These are phyloP conservation scores for Brachionus sp. DNA, from an alignment of 1,140 invertebrate genomes.

Conservation along the genomic window DNA sequence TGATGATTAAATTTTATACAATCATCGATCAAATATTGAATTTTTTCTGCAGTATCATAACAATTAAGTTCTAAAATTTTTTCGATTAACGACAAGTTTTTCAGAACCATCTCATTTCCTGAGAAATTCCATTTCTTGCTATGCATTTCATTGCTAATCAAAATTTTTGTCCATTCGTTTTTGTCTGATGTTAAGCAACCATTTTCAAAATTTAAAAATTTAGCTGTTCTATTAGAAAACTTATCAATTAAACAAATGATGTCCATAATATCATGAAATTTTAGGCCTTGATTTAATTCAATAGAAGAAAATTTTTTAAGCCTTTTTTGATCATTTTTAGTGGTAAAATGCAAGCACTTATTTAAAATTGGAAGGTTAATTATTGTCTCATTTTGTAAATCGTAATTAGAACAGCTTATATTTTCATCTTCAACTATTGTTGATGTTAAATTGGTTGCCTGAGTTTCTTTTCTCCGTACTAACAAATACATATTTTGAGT, in stretches of 20 bases:
- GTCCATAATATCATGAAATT: background rate
- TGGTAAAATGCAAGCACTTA: background rate
- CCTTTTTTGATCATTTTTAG: background rate
- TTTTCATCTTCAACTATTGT: background rate
- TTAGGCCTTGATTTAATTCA: background rate
- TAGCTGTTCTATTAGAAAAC: background rate
- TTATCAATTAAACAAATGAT: background rate
- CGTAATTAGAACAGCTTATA: background rate
- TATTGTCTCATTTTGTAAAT: background rate
- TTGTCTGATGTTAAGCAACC: background rate
- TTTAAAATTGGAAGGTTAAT: conserved; percentile 3
- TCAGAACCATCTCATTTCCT: background rate
- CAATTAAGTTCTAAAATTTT: background rate
- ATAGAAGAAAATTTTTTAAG: background rate
- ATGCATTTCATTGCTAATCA: background rate
- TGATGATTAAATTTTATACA: background rate
- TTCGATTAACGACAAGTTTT: background rate
- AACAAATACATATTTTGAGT: background rate
- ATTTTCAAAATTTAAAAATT: background rate
- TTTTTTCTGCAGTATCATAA: background rate
- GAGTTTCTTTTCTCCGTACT: background rate
- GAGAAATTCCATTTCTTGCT: background rate
- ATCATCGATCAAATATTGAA: conserved; percentile 8
- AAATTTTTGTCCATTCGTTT: background rate
- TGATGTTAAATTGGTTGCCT: background rate